Base-by-base conservation (phyloP, 2,797 vertebrate species). In the Nothura maculosa region DNA sequence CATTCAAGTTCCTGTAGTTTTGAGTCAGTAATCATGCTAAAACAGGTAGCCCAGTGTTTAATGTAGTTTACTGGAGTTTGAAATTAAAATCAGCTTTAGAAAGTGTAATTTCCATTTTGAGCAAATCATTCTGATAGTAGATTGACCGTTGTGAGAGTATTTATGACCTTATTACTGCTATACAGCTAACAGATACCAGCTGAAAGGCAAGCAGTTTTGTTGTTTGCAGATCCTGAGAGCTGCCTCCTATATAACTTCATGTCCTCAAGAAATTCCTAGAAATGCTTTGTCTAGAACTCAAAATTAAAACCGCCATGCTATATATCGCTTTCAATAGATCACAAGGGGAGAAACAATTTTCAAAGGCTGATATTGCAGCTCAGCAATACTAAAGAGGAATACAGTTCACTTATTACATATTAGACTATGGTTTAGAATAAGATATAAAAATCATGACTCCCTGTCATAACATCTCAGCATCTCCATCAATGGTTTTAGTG, bases 41-140 rank as follows among this genome's bases (percentile, higher is more conserved):
- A 76, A 30, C 18, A 73, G n/a, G 18, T 28, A 81, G n/a, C 17
- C 58, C 13, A 19, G 7, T 34, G 54, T 67, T 75, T 78, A 89
- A 57, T 12, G 11, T 21, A 45, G 30, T 58, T 81, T 83, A 55
- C 15, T 45, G 12, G 42, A 72, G 38, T 78, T n/a, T 48, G 28
- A 87, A 89, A 87, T 91, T 68, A 89, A 88, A 92, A 64, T 34
- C 27, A 80, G 21, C 14, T 82, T 93, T 90, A 3, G 58, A 85
- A 61, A 48, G 54, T 34, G 1, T 1, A 34, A 74, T 60, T 83
- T 84, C 24, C 27, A 74, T 64, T 75, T 78, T 91, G 42, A 83
- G 38, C 72, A 89, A 70, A 70, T 74, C 60, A 69, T 43, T 47
- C 10, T 61, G 55, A 45, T 61, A 40, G 27, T 68, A 43, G 61